Base-by-base conservation (phyloP, 2,113 vertebrate species). In the Neolamprologus tretocephalus region DNA sequence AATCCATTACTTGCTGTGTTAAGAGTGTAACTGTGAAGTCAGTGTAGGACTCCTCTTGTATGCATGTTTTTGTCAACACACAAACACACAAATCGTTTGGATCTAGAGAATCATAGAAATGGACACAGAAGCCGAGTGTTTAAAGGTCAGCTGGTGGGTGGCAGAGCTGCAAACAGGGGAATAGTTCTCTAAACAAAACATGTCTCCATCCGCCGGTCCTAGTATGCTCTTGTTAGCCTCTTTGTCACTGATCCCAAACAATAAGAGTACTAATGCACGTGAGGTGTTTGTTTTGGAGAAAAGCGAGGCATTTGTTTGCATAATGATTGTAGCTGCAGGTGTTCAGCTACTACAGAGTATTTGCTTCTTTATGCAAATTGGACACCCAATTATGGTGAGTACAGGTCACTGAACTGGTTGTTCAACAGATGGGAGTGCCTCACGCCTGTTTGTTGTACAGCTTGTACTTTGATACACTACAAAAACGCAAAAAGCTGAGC, bases 91-190 rank as follows among this genome's bases (percentile, higher is more conserved):
- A 31, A 28, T 45, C 45, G 17, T 31, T 82, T 58, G 71, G 73
- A 68, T 73, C 9, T n/a, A 21, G 47, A 85, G 45, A 63, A 81
- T 78, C 73, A 78, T 40, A 49, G 75, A 53, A 63, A 78, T 13
- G 49, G 40, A 84, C 78, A 82, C 23, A 80, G 78, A 45, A 57
- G 31, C 57, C 0, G 6, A 57, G 49, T 89, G 58, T 91, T 84
- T 86, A 90, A 93, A 93, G 88, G 80, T 90, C 88, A 89, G 86
- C 51, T 17, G 23, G 80, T 82, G 66, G 66, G 81, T 63, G 66
- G 87, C 42, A 47, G 83, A 66, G 31, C 33, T 42, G 79, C 51
- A 75, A 86, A 23, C 51, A 49, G 63, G 49, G 28, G 57, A 80
- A 42, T 2, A 42, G 58, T 63, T 71, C 68, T 55, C 5, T 19